These are phyloP conservation scores for Diadophis punctatus DNA, from an alignment of 2,113 vertebrate genomes.

Conservation along the genomic window DNA sequence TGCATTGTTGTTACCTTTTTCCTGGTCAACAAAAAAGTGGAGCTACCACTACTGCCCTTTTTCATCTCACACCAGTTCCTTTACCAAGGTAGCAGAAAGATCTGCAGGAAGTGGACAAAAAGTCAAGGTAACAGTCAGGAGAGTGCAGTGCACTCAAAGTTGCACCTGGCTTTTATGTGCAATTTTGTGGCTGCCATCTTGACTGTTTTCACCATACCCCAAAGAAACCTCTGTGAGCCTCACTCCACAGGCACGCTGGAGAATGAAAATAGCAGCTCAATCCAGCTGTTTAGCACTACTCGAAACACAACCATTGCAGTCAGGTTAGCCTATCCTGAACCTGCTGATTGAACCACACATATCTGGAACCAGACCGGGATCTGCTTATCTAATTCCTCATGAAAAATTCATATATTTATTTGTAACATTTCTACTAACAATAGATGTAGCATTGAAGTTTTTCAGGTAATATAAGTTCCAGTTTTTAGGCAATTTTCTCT, in stretches of 20 bases:
- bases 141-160: not conserved
- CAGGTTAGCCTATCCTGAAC: not conserved
- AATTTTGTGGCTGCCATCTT: not conserved
- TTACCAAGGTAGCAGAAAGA: not conserved
- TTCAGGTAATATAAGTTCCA: not conserved
- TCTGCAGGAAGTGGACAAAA: not conserved
- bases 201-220: no score
- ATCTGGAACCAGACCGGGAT: not conserved
- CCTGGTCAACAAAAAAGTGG: not conserved
- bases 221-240: not conserved
- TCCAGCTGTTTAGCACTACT: not conserved
- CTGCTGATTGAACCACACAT: not conserved
- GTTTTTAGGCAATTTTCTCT: not conserved
- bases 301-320: not conserved
- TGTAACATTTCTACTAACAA: not conserved
- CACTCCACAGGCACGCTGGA: not conserved
- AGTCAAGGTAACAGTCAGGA: not conserved
- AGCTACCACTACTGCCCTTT: not conserved
- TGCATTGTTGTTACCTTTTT: not conserved
- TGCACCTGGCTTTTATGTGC: not conserved
- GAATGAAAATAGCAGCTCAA: not conserved
- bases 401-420: not conserved
- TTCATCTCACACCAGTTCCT: not conserved
- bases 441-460: not conserved
- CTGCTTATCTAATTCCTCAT: not conserved